Base-by-base conservation (phyloP, 2,888 invertebrate species). In the Epistrophe eligans region DNA sequence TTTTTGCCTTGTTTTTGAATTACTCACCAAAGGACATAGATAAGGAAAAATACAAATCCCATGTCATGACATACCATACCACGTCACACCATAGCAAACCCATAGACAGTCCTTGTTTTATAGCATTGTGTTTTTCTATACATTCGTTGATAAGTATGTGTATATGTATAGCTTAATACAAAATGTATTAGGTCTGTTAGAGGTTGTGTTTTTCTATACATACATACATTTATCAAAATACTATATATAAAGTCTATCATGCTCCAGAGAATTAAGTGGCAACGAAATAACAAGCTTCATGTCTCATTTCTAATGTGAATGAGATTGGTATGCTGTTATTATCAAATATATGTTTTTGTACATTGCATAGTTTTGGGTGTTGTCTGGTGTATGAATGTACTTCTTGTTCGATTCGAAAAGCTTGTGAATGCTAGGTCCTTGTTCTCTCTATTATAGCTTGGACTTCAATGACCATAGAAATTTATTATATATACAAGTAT, bases 21-120 rank as follows among this genome's bases (percentile, higher is more conserved):
- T 62, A 64, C 52, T 64, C 76, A 57, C 40, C 55, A 58, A 72
- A 72, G 72, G 70, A 52, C 52, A 70, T 55, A 55, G 38, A 70
- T 72, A 72, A 62, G 24, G 43, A 55, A 38, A 57, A 35, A 62
- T 74, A 52, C 62, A 62, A 74, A 52, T 52, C 64, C 74, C 52
- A 64, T 70, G 70, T 52, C 74, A 73, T 73, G 48, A 40, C 71
- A 67, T 50, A 57, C 17, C 60, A 35, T 35, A 60, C 19, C 67
- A 70, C 9, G 35, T 8, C 48, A 24, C 11, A 60, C 6, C 70
- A 70, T 9, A 40, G 7, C 62, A 40, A 24, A 62, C 62, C 13
- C 6, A 35, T 35, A 38, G 13, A 19, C 4, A 19, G 62, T 62
- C 62, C 40, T 62, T 62, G 35, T 62, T 60, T 40, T 40, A 40